These are phyloP conservation scores for Syritta pipiens DNA, from an alignment of 2,888 invertebrate genomes.

Conservation along the genomic window DNA sequence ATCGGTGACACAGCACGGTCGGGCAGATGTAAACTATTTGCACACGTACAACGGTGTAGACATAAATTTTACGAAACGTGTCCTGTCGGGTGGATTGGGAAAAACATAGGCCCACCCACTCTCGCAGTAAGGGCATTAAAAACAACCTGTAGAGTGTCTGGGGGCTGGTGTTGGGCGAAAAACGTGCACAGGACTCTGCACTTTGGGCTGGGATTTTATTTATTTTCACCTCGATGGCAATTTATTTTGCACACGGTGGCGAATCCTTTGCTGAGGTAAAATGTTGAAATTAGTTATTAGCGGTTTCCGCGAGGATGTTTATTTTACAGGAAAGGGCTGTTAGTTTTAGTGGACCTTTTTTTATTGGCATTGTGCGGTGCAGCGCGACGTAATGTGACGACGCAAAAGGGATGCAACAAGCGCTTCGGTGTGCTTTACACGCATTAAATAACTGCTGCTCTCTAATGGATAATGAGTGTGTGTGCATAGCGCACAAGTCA, in stretches of 20 bases:
- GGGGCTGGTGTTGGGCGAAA: neutral
- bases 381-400: too few relatives aligned
- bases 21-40: conserved; percentile 27
- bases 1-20: conserved; percentile 28
- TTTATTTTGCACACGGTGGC: conserved; percentile 18
- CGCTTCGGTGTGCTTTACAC: too few relatives aligned
- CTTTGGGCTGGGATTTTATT: conserved; percentile 18
- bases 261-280: conserved; percentile 19
- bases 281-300: conserved; percentile 45
- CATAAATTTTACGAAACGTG: conserved; percentile 12
- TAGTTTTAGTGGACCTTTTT: too few relatives aligned
- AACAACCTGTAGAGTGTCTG: conserved; percentile 34
- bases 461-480: too few relatives aligned
- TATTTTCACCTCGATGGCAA: conserved; percentile 4
- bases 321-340: too few relatives aligned
- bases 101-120: neutral
- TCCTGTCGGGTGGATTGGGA: neutral
- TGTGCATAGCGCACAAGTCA: too few relatives aligned
- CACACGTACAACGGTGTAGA: conserved; percentile 22
- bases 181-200: conserved; percentile 4
- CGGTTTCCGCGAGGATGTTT: conserved; percentile 24
- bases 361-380: too few relatives aligned
- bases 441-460: too few relatives aligned
- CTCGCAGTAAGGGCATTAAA: conserved; percentile 16
- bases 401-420: too few relatives aligned